These are phyloP conservation scores for Phasianus colchicus DNA, from an alignment of 2,113 vertebrate species.

Conservation along the genomic window DNA sequence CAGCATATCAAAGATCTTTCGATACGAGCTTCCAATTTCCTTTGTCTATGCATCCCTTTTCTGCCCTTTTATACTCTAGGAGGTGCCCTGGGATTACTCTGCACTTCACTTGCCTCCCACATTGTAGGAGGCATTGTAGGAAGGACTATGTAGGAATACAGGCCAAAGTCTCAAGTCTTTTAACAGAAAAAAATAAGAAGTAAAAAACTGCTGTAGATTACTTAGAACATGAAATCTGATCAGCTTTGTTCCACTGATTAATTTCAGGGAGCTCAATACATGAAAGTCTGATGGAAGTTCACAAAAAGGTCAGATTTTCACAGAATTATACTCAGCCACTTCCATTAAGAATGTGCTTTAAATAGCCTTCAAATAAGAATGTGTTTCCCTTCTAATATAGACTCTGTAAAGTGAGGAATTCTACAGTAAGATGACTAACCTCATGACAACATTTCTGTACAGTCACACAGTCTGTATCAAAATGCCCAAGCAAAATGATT, in stretches of 20 bases:
- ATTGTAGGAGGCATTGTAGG: no score
- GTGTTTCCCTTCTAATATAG: not conserved
- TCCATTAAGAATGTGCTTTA: not conserved
- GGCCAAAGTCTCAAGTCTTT: not conserved
- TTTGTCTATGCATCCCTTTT: not conserved
- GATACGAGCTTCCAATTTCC: not conserved
- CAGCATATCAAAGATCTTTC: not conserved
- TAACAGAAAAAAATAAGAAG: not conserved
- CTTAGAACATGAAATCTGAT: not conserved
- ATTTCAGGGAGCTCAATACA: not conserved
- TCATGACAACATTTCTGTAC: not conserved
- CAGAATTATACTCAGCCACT: not conserved
- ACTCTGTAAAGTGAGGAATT: not conserved
- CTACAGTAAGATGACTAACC: not conserved
- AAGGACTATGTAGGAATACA: not conserved
- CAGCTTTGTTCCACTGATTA: not conserved
- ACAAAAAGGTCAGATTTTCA: not conserved
- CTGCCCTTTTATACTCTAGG: not conserved
- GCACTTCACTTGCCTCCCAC: not conserved
- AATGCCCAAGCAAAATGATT: not conserved
- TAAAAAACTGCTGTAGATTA: not conserved
- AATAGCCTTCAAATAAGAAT: not conserved
- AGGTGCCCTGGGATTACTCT: not conserved
- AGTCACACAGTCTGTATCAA: not conserved
- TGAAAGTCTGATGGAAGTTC: not conserved